Conservation (phyloP, 2,888 invertebrate genomes). For the Choreutis nemorana region DNA sequence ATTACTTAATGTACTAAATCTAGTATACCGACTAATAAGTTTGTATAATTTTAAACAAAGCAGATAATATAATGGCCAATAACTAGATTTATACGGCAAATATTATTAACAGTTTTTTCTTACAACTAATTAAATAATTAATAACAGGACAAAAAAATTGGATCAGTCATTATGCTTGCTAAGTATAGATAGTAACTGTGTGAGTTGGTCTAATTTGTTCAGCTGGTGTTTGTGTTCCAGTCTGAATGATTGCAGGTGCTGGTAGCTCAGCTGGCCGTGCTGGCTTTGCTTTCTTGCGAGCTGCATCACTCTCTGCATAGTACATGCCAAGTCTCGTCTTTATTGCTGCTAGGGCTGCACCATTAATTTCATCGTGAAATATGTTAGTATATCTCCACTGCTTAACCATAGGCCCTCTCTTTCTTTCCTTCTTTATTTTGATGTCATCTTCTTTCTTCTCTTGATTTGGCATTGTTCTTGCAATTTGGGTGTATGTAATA, state of each 20-base stretch:
- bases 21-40: too few relatives aligned
- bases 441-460: slow-evolving; percentile 24
- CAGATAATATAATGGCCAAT: too few relatives aligned
- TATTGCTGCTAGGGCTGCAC: slow-evolving; percentile 58
- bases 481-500: slow-evolving; percentile 16
- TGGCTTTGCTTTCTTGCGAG: slow-evolving; percentile 53
- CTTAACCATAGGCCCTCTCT: slow-evolving; percentile 54
- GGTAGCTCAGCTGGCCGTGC: slow-evolving; percentile 30
- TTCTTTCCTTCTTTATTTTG: slow-evolving; percentile 49
- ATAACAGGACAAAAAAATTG: neutral
- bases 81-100: too few relatives aligned
- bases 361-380: slow-evolving; percentile 65
- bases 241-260: too few relatives aligned
- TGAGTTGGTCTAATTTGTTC: slow-evolving; percentile 47
- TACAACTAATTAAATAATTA: slow-evolving; percentile 3
- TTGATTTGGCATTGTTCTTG: slow-evolving; percentile 21
- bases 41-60: too few relatives aligned
- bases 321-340: slow-evolving; percentile 61
- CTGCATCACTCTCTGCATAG: slow-evolving; percentile 58
- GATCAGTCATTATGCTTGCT: neutral
- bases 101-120: neutral
- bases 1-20: too few relatives aligned
- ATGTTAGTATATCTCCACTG: slow-evolving; percentile 66
- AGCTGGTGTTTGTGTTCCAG: slow-evolving; percentile 32
- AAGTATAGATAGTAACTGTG: slow-evolving; percentile 48